Evolutionary conservation across 2,113 vertebrate genomes (phyloP), one percentile per base, ranked within the genome.

Genomic region (Nycticorax nycticorax): DNA sequence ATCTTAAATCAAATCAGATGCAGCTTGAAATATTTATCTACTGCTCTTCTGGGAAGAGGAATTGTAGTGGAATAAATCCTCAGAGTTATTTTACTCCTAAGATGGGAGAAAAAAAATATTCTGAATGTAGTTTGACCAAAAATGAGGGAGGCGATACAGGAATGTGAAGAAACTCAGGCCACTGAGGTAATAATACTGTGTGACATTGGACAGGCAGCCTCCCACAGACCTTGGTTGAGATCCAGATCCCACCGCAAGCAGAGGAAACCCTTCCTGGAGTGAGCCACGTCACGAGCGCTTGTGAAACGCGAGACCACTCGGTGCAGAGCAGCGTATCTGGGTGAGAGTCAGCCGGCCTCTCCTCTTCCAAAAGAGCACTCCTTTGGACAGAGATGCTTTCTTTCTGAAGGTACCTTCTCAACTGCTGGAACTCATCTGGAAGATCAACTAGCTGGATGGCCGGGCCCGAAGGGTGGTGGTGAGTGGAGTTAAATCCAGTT

Each of bases 1-100:
- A 83, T 57, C 84, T 87, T 91, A 88, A 96, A 95, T 62, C 76
- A 92, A 96, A 92, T 94, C 86, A 93, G 41, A 76, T 41, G 27
- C 91, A 85, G 89, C 45, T 69, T 91, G 63, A 82, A 95, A 73
- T 76, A 92, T 76, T 93, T 85, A 69, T 83, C 60, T 91, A n/a
- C 69, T 64, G 39, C 79, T 95, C 80, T 82, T 88, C 91, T 73
- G 55, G 74, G 87, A 95, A 94, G 50, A 74, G 23, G 37, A 86
- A 48, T 16, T 52, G 41, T 79, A 85, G 66, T 37, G 32, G n/a
- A 89, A 73, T 63, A 57, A 91, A 88, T 73, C 26, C 19, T 68
- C 56, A 13, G 59, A 74, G 77, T 43, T 73, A 57, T 62, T 95
- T 89, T 76, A 45, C 35, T 81, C 17, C 41, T 82, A 81, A 62